Evolutionary conservation across 2,888 invertebrate genomes (phyloP).

Genomic region (Oscheius sp.): DNA sequence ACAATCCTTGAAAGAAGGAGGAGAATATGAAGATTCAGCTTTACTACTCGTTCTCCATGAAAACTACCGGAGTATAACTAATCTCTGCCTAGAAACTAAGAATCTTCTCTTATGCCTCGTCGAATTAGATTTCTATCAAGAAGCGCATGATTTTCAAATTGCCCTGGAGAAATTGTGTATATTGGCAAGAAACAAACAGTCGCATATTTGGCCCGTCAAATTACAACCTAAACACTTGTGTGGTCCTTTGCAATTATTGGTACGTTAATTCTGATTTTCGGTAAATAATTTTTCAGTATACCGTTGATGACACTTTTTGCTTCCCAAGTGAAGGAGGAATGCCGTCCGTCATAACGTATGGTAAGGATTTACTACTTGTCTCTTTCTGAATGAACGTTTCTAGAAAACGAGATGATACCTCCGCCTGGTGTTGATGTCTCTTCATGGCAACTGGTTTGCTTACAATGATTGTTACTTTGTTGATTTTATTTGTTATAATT

Average conservation of each 20-base stretch:
- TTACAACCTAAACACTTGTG: conserved; percentile 58
- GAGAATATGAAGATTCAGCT: conserved; percentile 69
- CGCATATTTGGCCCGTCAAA: conserved; percentile 60
- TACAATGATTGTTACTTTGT: conserved; percentile 39
- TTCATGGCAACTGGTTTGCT: conserved; percentile 48
- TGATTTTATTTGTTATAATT: conserved; percentile 20
- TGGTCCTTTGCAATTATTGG: conserved; percentile 64
- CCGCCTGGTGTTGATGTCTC: conserved; percentile 41
- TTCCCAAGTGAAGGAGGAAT: conserved; percentile 53
- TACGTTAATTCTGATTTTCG: conserved; percentile 34
- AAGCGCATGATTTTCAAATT: conserved; percentile 45
- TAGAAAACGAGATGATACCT: conserved; percentile 59
- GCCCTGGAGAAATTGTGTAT: conserved; percentile 35
- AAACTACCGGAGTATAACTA: conserved; percentile 44
- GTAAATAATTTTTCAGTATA: conserved; percentile 49
- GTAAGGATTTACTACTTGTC: conserved; percentile 28
- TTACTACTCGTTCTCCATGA: conserved; percentile 57
- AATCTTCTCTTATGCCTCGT: conserved; percentile 59
- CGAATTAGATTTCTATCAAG: conserved; percentile 41
- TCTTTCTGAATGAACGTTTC: conserved; percentile 21
- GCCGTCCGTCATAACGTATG: conserved; percentile 50
- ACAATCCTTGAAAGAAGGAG: conserved; percentile 64
- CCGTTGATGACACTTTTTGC: conserved; percentile 56
- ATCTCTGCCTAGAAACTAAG: conserved; percentile 44
- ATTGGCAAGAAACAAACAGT: conserved; percentile 34